Evolutionary conservation across 1,140 invertebrate genomes (phyloP), one percentile per base, ranked within the genome.

Genomic region (Anastrepha obliqua): DNA sequence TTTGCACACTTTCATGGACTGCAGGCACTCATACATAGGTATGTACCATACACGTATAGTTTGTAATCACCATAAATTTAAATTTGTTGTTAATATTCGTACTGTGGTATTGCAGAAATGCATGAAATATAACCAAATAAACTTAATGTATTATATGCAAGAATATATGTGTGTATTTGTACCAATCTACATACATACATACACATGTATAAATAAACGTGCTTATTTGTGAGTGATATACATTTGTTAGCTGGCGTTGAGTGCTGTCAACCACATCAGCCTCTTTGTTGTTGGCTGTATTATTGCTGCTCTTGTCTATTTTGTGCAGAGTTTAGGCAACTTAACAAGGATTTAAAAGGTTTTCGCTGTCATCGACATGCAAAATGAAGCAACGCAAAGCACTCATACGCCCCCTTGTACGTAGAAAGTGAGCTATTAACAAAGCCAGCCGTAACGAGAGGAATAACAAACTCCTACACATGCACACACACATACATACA

Each of bases 281-380:
- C 44, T 20, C 47, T 81, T 55, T 81, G 44, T 81, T 81, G n/a
- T 55, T n/a, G 42, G n/a, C 17, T 29, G 13, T 47, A 3, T 39
- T 67, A 88, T 29, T 62, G 29, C 29, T 17, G 15, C 7, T 74
- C 7, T 7, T 13, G 42, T 39, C 29, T 29, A 74, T 20, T 89
- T 91, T 91, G 90, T 90, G 90, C 90, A 89, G 89, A 89, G 89
- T 91, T 91, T 91, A 90, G 90, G 89, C 88, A 91, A 91, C 89
- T 91, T 91, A 91, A 91, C 91, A 91, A 90, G 91, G 91, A 91
- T 91, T 91, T 91, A 91, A 91, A 91, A 91, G 91, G 91, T 91
- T 91, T 91, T 91, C 88, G 85, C 91, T 91, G 91, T 91, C 91
- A 91, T 90, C 89, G 90, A 85, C 90, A 55, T 81, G 74, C 74